Evolutionary conservation across 1,140 invertebrate species (phyloP).

Genomic region (Melanaphis sacchari): DNA sequence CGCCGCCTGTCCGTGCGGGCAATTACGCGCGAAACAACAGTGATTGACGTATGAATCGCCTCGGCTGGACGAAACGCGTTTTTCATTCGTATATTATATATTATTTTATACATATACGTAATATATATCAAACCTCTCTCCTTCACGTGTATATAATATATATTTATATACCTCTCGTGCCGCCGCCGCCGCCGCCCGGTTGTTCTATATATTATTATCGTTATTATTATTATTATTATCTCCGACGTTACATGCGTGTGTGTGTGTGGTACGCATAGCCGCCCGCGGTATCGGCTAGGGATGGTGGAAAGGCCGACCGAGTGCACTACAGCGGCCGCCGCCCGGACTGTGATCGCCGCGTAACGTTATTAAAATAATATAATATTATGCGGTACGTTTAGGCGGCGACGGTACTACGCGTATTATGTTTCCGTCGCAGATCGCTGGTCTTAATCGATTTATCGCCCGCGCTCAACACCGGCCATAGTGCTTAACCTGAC

Average conservation of each 20-base stretch:
- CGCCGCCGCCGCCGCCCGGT: background rate
- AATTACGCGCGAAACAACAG: constrained; percentile 54
- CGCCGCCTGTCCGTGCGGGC: constrained; percentile 27
- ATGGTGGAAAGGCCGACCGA: background rate
- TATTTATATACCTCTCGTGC: constrained; percentile 3
- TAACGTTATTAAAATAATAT: constrained; percentile 3
- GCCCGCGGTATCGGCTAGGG: background rate
- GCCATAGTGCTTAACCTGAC: background rate
- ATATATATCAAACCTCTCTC: background rate
- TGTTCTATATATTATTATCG: background rate
- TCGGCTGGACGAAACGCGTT: constrained; percentile 46
- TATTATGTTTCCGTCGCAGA: constrained; percentile 17
- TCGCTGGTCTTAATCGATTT: constrained; percentile 43
- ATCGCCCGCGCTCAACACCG: background rate
- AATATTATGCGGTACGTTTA: background rate
- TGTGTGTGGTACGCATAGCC: no score
- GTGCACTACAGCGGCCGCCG: no score
- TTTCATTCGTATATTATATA: background rate
- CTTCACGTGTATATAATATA: background rate
- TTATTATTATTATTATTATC: constrained; percentile 7
- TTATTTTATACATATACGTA: background rate
- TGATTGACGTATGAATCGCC: constrained; percentile 56
- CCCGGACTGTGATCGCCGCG: background rate
- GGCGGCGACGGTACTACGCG: background rate
- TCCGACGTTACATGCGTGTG: background rate